These are phyloP conservation scores for Aethina tumida DNA, from an alignment of 1,140 invertebrate species.

Conservation along the genomic window DNA sequence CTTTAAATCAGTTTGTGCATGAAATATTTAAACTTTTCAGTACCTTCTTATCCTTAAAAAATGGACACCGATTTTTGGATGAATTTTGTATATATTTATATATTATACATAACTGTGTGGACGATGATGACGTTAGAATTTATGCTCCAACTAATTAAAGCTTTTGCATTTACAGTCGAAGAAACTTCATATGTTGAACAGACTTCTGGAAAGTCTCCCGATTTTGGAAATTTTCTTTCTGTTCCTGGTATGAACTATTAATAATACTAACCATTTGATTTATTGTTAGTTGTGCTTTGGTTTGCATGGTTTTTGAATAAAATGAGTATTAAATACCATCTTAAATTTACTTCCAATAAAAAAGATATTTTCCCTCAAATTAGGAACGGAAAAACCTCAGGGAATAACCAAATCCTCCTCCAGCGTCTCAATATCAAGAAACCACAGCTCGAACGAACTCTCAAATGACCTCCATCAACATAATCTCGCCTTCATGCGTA, in stretches of 20 bases:
- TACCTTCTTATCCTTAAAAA: no score
- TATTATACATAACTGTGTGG: neutral
- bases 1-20: neutral
- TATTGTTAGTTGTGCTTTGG: no score
- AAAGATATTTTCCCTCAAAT: no score
- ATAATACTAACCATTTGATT: no score
- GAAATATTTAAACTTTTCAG: neutral
- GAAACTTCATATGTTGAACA: slow-evolving; percentile 21
- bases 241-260: slow-evolving; percentile 45
- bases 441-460: slow-evolving; percentile 61
- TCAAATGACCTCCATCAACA: slow-evolving; percentile 57
- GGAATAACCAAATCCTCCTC: slow-evolving; percentile 72
- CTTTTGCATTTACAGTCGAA: slow-evolving; percentile 24
- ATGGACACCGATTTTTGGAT: no score
- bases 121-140: slow-evolving; percentile 3
- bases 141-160: neutral
- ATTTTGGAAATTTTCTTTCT: slow-evolving; percentile 61
- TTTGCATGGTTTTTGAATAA: neutral
- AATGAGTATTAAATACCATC: no score
- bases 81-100: no score
- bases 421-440: slow-evolving; percentile 65
- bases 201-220: slow-evolving; percentile 37
- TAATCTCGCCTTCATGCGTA: slow-evolving; percentile 93
- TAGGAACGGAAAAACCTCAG: slow-evolving; percentile 19
- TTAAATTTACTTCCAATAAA: no score